phyloP scores from a whole-genome alignment of 2,888 invertebrate genomes.

The Belgica antarctica region DNA sequence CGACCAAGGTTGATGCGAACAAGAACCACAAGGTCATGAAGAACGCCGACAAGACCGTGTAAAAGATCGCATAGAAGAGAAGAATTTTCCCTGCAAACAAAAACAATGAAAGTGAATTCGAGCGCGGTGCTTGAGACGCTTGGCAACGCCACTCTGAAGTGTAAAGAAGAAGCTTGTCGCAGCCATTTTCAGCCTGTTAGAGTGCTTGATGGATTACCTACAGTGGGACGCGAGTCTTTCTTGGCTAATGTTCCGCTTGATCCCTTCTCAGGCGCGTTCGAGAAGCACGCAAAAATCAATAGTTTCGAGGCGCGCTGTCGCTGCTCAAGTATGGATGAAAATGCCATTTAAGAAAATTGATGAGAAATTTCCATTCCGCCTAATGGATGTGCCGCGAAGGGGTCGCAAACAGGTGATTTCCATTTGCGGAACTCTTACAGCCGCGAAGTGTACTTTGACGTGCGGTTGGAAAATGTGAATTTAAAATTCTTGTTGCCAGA shows the following conservation, averaged over 20 bases:
- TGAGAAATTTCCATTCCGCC: background rate
- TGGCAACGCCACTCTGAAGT: background rate
- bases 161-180: slow-evolving; percentile 26
- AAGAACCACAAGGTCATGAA: slow-evolving; percentile 91
- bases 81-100: slow-evolving; percentile 84
- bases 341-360: background rate
- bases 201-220: background rate
- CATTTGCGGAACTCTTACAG: too few relatives aligned
- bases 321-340: background rate
- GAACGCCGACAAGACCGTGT: slow-evolving; percentile 86
- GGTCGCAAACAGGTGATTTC: too few relatives aligned
- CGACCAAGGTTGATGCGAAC: slow-evolving; percentile 89
- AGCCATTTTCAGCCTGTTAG: too few relatives aligned
- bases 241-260: background rate
- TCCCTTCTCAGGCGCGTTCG: background rate
- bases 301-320: slow-evolving; percentile 25
- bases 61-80: slow-evolving; percentile 95
- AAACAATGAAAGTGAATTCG: slow-evolving; percentile 47
- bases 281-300: background rate
- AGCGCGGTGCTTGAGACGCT: too few relatives aligned
- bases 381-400: too few relatives aligned
- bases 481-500: too few relatives aligned
- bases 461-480: too few relatives aligned
- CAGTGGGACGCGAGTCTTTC: background rate
- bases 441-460: too few relatives aligned